A percentile compares a stretch with the other conserved stretches of the same genome.
phyloP scores from a whole-genome alignment of 1,140 invertebrate genomes.

The Muscidifurax raptorellus region DNA sequence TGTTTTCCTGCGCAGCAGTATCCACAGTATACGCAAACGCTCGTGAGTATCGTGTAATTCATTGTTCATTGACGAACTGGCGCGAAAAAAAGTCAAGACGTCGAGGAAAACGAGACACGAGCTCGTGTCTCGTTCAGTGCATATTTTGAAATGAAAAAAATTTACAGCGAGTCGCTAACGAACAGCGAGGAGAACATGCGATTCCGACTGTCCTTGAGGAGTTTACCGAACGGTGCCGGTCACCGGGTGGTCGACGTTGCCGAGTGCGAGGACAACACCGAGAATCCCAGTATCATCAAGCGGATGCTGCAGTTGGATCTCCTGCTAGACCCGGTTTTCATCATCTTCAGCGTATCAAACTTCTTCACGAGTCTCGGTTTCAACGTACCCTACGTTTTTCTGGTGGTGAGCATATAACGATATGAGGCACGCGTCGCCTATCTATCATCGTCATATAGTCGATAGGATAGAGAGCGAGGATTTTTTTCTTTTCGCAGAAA shows the following conservation, averaged over 20 bases:
- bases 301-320: constrained; percentile 92
- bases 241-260: constrained; percentile 74
- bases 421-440: too few relatives aligned
- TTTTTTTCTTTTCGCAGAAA: constrained; percentile 6
- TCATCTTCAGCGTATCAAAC: constrained; percentile 94
- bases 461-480: too few relatives aligned
- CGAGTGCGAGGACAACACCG: constrained; percentile 64
- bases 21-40: constrained; percentile 79
- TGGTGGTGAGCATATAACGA: constrained; percentile 76
- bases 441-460: too few relatives aligned
- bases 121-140: too few relatives aligned
- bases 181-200: constrained; percentile 55
- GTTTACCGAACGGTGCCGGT: constrained; percentile 56
- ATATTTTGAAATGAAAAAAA: not conserved
- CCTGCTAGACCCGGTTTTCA: constrained; percentile 89
- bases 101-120: too few relatives aligned
- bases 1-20: constrained; percentile 89
- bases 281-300: constrained; percentile 79
- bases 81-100: too few relatives aligned
- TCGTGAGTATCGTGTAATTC: constrained; percentile 53
- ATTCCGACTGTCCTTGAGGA: constrained; percentile 55
- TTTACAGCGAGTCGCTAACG: constrained; percentile 57
- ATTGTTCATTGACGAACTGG: not conserved
- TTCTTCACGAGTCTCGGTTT: constrained; percentile 97
- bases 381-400: constrained; percentile 94